Conservation (phyloP, 1,140 invertebrate species). For the Drosophila bipectinata region DNA sequence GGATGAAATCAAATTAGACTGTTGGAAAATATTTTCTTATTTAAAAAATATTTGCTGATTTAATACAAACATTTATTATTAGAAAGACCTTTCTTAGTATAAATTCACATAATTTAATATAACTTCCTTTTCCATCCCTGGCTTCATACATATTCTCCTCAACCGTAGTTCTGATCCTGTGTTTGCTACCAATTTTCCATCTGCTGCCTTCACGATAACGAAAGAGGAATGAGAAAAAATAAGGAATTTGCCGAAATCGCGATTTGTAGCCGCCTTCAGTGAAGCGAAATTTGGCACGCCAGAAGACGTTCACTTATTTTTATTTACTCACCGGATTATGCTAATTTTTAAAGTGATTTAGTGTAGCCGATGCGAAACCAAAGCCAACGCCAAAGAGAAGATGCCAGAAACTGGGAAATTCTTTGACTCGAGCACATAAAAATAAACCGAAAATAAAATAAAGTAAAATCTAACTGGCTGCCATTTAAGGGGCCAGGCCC, state of each 20-base stretch:
- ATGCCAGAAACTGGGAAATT: conserved; percentile 28
- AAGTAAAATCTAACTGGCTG: conserved; percentile 73
- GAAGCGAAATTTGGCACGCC: conserved; percentile 47
- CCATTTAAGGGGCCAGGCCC: conserved; percentile 37
- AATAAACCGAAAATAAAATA: conserved; percentile 69
- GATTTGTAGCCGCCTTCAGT: conserved; percentile 40
- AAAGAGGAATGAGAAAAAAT: conserved; percentile 8
- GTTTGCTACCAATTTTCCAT: conserved; percentile 43
- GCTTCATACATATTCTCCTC: background rate
- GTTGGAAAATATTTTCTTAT: background rate
- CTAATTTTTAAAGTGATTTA: conserved; percentile 83
- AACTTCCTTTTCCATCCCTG: conserved; percentile 22
- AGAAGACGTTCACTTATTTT: conserved; percentile 75
- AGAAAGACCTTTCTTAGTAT: background rate
- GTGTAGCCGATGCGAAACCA: conserved; percentile 65
- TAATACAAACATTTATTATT: background rate
- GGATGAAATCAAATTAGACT: conserved; percentile 3
- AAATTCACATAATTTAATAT: background rate
- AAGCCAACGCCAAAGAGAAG: conserved; percentile 34
- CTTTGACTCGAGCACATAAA: conserved; percentile 47
- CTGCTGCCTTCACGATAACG: conserved; percentile 28
- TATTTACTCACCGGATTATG: conserved; percentile 82
- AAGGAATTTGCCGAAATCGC: conserved; percentile 43
- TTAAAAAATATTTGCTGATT: background rate
- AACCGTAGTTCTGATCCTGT: conserved; percentile 11